Evolutionary conservation across 2,113 vertebrate genomes (phyloP).

Genomic region (Recurvirostra avosetta): DNA sequence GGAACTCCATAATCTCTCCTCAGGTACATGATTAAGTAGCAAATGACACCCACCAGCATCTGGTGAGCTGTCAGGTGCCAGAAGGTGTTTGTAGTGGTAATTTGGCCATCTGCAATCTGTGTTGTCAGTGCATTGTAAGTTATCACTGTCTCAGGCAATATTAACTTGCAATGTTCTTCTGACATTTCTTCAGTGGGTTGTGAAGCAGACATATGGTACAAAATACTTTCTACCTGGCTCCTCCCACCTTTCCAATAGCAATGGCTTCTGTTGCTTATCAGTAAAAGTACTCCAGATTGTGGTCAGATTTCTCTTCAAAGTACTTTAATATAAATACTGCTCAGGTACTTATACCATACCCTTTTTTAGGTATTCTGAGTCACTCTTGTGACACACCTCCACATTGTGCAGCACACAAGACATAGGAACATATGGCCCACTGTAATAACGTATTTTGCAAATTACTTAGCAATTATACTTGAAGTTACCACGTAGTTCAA

Average conservation of each 20-base stretch:
- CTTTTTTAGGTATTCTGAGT: not conserved
- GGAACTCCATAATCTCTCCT: slow-evolving; percentile 20
- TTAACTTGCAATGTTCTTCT: slow-evolving; percentile 60
- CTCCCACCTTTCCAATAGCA: slow-evolving; percentile 1
- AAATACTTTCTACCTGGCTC: not conserved
- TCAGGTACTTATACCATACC: not conserved
- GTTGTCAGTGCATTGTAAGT: slow-evolving; percentile 54
- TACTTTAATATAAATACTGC: not conserved
- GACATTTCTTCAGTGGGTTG: slow-evolving; percentile 44
- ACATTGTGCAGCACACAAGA: not conserved
- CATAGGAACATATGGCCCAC: not conserved
- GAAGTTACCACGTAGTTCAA: slow-evolving; percentile 48
- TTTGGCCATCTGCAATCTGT: slow-evolving; percentile 66
- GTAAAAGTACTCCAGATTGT: not conserved
- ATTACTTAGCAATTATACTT: slow-evolving; percentile 47
- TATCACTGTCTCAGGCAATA: slow-evolving; percentile 63
- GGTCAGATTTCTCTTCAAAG: not conserved
- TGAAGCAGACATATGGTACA: slow-evolving; percentile 44
- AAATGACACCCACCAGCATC: slow-evolving; percentile 63
- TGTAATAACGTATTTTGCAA: slow-evolving; percentile 54
- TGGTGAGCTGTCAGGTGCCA: slow-evolving; percentile 65
- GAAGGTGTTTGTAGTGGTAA: slow-evolving; percentile 69
- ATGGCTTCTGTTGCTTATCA: not conserved
- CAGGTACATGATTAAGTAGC: slow-evolving; percentile 63
- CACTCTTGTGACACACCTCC: not conserved